Conservation (phyloP, 2,797 vertebrate genomes). For the Sphenopsis melanotis region DNA sequence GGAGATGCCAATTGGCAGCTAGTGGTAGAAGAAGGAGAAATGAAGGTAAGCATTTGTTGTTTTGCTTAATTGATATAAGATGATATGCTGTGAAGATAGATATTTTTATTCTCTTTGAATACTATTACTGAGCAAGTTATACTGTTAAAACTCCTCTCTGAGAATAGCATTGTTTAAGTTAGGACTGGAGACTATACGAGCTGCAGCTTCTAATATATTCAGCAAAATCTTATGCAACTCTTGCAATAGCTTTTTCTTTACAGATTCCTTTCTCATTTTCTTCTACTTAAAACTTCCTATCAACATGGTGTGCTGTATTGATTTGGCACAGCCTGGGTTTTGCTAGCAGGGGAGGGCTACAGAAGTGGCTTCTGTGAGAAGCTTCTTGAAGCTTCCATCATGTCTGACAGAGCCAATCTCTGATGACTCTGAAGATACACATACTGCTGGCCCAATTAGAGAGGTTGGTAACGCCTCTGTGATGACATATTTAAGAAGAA, state of each 20-base stretch:
- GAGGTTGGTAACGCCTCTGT: not conserved
- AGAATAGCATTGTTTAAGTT: not conserved
- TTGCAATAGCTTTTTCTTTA: not conserved
- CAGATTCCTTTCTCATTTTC: not conserved
- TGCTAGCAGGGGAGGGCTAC: not conserved
- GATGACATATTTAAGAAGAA: not conserved
- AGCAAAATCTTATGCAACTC: not conserved
- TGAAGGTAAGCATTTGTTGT: slow-evolving; percentile 84
- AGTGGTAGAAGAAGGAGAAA: slow-evolving; percentile 95
- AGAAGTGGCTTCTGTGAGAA: not conserved
- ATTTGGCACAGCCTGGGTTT: not conserved
- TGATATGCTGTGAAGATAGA: not conserved
- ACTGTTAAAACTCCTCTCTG: not conserved
- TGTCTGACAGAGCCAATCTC: not conserved
- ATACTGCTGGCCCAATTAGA: not conserved
- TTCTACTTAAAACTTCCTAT: not conserved
- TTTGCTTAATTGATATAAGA: not conserved
- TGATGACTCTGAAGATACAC: not conserved
- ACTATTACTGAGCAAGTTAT: not conserved
- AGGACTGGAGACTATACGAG: not conserved
- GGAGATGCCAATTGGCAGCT: slow-evolving; percentile 98
- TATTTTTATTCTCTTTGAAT: not conserved
- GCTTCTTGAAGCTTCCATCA: not conserved
- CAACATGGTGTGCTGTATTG: not conserved
- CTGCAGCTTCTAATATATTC: not conserved